Conservation (phyloP, 53 echinoderm and acorn worm genomes). For the Arbacia lixula region DNA sequence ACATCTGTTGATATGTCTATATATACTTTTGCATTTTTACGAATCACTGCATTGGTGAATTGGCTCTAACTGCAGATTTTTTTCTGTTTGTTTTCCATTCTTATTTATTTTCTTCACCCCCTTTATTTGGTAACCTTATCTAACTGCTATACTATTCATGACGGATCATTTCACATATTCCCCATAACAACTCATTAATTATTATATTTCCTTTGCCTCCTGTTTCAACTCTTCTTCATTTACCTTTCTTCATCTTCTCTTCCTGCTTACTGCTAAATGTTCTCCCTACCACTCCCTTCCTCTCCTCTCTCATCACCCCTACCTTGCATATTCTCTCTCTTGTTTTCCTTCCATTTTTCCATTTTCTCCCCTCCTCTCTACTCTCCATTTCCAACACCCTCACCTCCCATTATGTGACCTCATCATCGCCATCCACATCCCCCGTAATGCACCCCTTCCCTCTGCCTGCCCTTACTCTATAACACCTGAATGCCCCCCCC, state of each 20-base stretch:
- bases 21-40: constrained; percentile 27
- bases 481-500: background rate
- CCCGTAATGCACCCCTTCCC: background rate
- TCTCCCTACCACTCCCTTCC: background rate
- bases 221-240: background rate
- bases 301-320: background rate
- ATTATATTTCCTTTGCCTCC: background rate
- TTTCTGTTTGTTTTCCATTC: background rate
- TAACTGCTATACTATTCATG: too few relatives aligned
- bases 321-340: background rate
- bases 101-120: constrained; percentile 27
- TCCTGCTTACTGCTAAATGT: background rate
- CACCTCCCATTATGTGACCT: background rate
- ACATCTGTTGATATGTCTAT: constrained; percentile 9
- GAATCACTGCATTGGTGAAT: constrained; percentile 39
- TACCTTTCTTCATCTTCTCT: constrained; percentile 2
- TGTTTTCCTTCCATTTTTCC: background rate
- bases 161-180: too few relatives aligned
- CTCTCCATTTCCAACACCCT: background rate
- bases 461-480: constrained; percentile 39
- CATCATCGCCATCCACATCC: constrained; percentile 19
- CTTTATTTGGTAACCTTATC: too few relatives aligned
- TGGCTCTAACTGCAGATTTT: constrained; percentile 39
- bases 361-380: background rate
- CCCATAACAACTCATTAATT: background rate